Percentiles rank a stretch among this genome's conserved stretches.
Conservation (phyloP, 2,113 vertebrate genomes). For the Chionomys nivalis region DNA sequence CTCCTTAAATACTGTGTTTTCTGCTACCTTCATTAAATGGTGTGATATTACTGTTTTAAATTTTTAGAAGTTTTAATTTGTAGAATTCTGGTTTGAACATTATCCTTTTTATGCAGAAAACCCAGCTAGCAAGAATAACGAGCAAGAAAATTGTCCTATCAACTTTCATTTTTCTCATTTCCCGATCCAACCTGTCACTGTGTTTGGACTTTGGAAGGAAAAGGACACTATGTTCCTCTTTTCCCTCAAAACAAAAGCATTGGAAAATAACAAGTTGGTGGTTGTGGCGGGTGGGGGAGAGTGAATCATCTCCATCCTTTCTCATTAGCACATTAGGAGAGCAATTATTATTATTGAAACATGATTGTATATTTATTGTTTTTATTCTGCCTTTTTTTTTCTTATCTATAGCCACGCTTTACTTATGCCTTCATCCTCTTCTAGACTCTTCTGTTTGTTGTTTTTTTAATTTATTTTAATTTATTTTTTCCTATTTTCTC, state of each 20-base stretch:
- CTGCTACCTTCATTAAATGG: background rate
- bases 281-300: accelerated
- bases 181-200: background rate
- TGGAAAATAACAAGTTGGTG: background rate
- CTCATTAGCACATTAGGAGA: background rate
- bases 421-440: background rate
- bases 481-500: background rate
- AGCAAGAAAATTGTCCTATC: background rate
- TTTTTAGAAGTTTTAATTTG: background rate
- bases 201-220: background rate
- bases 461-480: background rate
- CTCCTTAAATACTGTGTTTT: background rate
- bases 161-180: background rate
- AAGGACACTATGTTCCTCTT: background rate
- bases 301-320: background rate
- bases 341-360: background rate
- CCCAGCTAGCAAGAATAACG: background rate
- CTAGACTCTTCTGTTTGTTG: background rate
- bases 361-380: background rate
- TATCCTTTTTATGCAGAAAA: background rate
- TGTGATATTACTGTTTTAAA: background rate
- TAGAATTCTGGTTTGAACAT: background rate
- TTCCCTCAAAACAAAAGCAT: background rate
- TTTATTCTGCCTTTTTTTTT: background rate
- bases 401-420: background rate